phyloP scores from a whole-genome alignment of 1,140 invertebrate species.

The Lithobius niger region DNA sequence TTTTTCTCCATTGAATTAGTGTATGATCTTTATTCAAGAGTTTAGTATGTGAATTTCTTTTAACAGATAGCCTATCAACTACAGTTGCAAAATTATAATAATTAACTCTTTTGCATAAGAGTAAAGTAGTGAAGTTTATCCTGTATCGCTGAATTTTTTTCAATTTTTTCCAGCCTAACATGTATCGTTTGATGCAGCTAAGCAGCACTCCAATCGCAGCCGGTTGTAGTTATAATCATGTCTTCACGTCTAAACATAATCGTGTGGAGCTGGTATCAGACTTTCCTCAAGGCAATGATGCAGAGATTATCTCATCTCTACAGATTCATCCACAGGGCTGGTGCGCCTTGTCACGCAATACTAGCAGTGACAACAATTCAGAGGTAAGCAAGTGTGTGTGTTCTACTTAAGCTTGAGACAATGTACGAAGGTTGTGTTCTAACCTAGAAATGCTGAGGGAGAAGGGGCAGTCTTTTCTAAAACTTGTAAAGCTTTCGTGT shows the following conservation, averaged over 20 bases:
- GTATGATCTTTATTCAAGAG: too few species aligned
- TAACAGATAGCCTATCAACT: too few species aligned
- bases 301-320: conserved; percentile 74
- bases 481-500: not conserved
- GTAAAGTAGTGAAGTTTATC: too few species aligned
- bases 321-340: conserved; percentile 86
- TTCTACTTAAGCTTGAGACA: not conserved
- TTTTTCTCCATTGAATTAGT: too few species aligned
- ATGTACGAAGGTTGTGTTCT: not conserved
- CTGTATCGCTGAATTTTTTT: too few species aligned
- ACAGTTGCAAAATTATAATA: too few species aligned
- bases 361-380: conserved; percentile 65
- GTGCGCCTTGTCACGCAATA: conserved; percentile 74
- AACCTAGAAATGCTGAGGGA: not conserved
- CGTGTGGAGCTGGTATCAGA: conserved; percentile 78
- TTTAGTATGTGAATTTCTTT: too few species aligned
- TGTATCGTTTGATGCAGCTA: conserved; percentile 77
- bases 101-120: too few species aligned
- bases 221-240: conserved; percentile 57
- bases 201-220: conserved; percentile 62
- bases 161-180: conserved; percentile 51
- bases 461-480: not conserved
- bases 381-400: too few species aligned
- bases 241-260: conserved; percentile 66
- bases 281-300: conserved; percentile 70